These are phyloP conservation scores for Nymphalis c-album DNA, from an alignment of 2,888 invertebrate genomes.

Conservation along the genomic window DNA sequence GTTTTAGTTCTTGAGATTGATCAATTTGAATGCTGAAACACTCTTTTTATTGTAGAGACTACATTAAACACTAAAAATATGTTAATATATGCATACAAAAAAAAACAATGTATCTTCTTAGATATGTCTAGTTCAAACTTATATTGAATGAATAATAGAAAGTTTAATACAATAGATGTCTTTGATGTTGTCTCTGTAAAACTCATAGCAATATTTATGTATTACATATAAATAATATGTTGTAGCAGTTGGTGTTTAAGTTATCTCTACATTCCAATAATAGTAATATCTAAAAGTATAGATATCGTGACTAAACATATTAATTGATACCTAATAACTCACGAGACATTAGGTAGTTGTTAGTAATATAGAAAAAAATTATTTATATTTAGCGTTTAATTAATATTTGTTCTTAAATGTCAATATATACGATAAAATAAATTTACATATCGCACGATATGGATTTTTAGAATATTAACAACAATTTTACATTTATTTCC, in stretches of 20 bases:
- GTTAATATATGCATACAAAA: too few relatives aligned
- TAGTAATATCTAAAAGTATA: constrained; percentile 12
- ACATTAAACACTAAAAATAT: neutral
- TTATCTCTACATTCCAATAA: constrained; percentile 30
- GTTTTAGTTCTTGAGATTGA: neutral
- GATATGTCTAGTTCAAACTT: too few relatives aligned
- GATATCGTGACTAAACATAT: constrained; percentile 4
- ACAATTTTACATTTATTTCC: constrained; percentile 14
- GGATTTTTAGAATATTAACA: constrained; percentile 16
- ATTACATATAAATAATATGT: neutral
- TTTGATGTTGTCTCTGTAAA: neutral
- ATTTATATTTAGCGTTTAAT: neutral
- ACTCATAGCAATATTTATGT: neutral
- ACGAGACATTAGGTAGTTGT: neutral
- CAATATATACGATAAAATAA: neutral
- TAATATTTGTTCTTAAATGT: neutral
- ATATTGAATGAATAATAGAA: neutral
- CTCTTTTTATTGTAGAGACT: neutral
- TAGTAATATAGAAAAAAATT: constrained; percentile 2
- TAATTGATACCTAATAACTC: neutral
- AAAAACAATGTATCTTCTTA: too few relatives aligned
- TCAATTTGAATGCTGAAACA: neutral
- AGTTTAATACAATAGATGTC: neutral
- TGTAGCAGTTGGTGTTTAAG: constrained; percentile 12
- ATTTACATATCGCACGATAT: constrained; percentile 17